Evolutionary conservation across 2,888 invertebrate species (phyloP), one percentile per base, ranked within the genome.

Genomic region (Drosophila testacea): DNA sequence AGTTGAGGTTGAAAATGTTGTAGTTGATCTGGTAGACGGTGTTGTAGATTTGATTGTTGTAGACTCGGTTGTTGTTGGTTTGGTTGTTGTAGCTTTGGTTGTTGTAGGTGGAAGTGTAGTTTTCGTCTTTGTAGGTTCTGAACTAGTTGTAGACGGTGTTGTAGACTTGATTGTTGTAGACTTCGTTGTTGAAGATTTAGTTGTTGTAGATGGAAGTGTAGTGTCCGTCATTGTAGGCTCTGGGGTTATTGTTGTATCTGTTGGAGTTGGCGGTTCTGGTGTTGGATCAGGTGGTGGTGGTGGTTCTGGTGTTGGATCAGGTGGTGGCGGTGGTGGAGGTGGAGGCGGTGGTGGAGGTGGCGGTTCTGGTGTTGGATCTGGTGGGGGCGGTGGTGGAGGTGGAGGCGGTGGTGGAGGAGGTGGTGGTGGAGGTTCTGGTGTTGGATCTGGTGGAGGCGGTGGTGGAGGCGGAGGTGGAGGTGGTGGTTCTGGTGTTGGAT

Each of bases 261-360:
- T 52, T 16, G 61, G 60, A 42, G 41, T 47, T 54, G 39, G 38
- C 10, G 62, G 38, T 16, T 2, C 34, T 0, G 62, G 27, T 1
- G 63, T 54, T 42, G 63, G 39, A 30, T 48, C 16, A n/a, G 41
- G 47, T 27, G 56, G 36, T 4, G 34, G 27, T 5, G 44, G 27
- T 28, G 27, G 51, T 4, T 22, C n/a, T 13, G 39, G 44, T 27
- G 62, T 27, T 36, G 42, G 32, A 7, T 22, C 27, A 11, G 22
- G 27, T 6, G 36, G 44, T 28, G 32, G 46, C 38, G 38, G 38
- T 10, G 32, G 7, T 42, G 44, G 30, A 9, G 27, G 13, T 5
- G n/a, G 22, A 16, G 28, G 27, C 9, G 30, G 34, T n/a, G 32
- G 9, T 2, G 32, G 6, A 32, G 32, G 32, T 32, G 32, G 32